Conservation (phyloP, 2,888 invertebrate species). For the Protodeltote pygarga region DNA sequence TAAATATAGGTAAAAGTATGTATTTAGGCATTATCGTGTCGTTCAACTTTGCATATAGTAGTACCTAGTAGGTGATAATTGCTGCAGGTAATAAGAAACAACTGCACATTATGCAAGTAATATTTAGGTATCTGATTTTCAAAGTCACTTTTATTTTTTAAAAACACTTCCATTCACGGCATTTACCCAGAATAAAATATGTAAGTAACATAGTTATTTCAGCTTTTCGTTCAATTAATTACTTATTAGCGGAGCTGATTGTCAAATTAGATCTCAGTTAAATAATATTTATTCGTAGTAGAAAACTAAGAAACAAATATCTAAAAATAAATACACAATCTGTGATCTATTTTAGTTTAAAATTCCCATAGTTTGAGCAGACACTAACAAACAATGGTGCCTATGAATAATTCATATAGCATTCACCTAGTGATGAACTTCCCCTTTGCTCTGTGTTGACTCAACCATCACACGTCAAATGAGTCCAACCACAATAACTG, state of each 20-base stretch:
- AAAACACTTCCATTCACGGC: too few species aligned
- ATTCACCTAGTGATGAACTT: slow-evolving; percentile 48
- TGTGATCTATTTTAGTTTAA: slow-evolving; percentile 33
- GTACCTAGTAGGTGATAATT: slow-evolving; percentile 25
- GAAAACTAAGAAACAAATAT: slow-evolving; percentile 1
- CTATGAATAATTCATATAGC: slow-evolving; percentile 59
- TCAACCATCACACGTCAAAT: slow-evolving; percentile 25
- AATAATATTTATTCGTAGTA: too few species aligned
- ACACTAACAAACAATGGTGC: slow-evolving; percentile 61
- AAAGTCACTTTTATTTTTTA: too few species aligned
- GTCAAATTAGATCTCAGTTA: too few species aligned
- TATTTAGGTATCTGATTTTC: too few species aligned
- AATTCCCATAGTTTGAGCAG: slow-evolving; percentile 42
- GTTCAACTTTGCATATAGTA: slow-evolving; percentile 39
- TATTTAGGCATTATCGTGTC: slow-evolving; percentile 31
- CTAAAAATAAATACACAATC: slow-evolving; percentile 22
- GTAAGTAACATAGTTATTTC: too few species aligned
- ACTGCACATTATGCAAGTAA: slow-evolving; percentile 3
- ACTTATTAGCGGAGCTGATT: too few species aligned
- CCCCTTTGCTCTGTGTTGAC: slow-evolving; percentile 46
- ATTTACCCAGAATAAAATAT: too few species aligned
- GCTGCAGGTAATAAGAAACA: slow-evolving; percentile 8
- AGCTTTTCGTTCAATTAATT: too few species aligned
- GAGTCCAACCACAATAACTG: slow-evolving; percentile 29
- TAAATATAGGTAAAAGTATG: slow-evolving; percentile 36